phyloP scores from a whole-genome alignment of 1,140 invertebrate genomes.

The Acarapis woodi region DNA sequence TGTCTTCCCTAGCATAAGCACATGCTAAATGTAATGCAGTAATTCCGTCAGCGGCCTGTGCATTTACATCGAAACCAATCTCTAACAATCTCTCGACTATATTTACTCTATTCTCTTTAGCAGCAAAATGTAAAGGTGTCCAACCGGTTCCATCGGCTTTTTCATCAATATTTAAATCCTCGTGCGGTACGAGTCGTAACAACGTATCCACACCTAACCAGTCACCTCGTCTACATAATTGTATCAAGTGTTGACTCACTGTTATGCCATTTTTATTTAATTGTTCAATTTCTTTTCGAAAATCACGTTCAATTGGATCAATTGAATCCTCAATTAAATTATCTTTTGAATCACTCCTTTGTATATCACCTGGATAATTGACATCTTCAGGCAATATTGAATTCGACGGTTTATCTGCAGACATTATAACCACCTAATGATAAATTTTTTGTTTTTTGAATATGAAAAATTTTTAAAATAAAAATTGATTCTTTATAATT shows the following conservation, averaged over 20 bases:
- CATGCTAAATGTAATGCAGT: conserved; percentile 73
- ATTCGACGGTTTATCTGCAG: no score
- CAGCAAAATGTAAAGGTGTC: conserved; percentile 76
- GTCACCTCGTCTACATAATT: conserved; percentile 12
- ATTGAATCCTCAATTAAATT: no score
- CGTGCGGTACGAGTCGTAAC: conserved; percentile 10
- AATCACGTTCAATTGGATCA: no score
- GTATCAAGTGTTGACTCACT: conserved; percentile 10
- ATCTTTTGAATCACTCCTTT: no score
- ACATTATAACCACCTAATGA: no score
- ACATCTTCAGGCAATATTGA: no score
- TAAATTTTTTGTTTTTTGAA: no score
- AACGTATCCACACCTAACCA: conserved; percentile 14
- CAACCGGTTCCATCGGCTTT: conserved; percentile 40
- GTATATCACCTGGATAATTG: no score
- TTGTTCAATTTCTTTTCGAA: no score
- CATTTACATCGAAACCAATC: conserved; percentile 55
- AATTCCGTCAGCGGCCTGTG: conserved; percentile 49
- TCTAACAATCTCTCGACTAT: conserved; percentile 67
- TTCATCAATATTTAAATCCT: neutral
- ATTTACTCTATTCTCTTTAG: conserved; percentile 65
- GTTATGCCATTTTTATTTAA: no score
- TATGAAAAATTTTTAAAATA: no score
- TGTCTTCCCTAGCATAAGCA: conserved; percentile 74
- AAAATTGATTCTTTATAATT: no score